A percentile compares a stretch with the other conserved stretches of the same genome.
Evolutionary conservation across 2,113 vertebrate species (phyloP).

Genomic region (Callorhinus ursinus): DNA sequence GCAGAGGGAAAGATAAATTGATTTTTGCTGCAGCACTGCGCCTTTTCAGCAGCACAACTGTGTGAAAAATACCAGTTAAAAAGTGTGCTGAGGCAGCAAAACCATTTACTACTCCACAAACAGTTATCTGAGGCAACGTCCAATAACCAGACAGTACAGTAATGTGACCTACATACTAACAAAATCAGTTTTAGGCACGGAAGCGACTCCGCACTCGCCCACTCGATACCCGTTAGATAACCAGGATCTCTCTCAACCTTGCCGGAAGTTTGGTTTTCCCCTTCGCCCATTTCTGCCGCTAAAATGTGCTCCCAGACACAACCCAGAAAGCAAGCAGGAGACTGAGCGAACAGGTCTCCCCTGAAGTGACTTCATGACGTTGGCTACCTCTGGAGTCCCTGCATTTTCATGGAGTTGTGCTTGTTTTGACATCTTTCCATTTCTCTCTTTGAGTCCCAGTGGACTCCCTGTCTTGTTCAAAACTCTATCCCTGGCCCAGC

Average conservation of each 20-base stretch:
- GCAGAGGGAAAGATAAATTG: slow-evolving; percentile 91
- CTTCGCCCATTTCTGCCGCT: neutral
- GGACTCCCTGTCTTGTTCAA: neutral
- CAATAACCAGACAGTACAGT: slow-evolving; percentile 95
- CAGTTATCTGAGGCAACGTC: slow-evolving; percentile 97
- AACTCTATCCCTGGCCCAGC: neutral
- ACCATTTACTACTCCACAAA: slow-evolving; percentile 99
- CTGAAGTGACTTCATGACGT: neutral
- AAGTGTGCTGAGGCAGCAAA: slow-evolving; percentile 99
- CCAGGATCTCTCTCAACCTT: slow-evolving; percentile 80
- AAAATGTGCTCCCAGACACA: neutral
- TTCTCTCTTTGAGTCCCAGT: neutral
- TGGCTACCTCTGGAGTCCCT: neutral
- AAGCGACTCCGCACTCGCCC: slow-evolving; percentile 87
- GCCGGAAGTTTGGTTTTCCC: neutral
- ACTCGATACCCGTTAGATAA: slow-evolving; percentile 89
- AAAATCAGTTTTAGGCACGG: slow-evolving; percentile 90
- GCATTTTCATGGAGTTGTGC: neutral
- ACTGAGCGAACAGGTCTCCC: neutral
- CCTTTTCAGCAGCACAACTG: slow-evolving; percentile 97
- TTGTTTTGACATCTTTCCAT: neutral
- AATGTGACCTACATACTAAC: slow-evolving; percentile 99
- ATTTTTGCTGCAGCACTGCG: slow-evolving; percentile 93
- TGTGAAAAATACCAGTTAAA: slow-evolving; percentile 99
- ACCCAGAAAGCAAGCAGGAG: slow-evolving; percentile 40